phyloP scores from a whole-genome alignment of 2,797 vertebrate species.

The Syngnathus rostellatus region DNA sequence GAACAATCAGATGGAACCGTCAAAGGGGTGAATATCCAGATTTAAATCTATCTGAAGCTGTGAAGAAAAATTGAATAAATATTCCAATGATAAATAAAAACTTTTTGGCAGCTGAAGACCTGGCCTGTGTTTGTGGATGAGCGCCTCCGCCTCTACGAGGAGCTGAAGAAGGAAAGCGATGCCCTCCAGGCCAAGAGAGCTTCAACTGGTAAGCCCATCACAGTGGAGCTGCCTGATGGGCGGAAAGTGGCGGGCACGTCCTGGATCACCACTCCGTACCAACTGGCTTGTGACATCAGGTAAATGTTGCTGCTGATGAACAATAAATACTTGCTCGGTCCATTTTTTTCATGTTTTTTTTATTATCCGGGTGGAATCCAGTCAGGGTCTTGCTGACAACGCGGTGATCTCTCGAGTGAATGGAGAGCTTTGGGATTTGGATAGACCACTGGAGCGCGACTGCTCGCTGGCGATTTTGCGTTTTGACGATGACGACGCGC shows the following conservation, averaged over 20 bases:
- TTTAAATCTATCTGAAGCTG: too few relatives aligned
- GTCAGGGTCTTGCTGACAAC: conserved; percentile 78
- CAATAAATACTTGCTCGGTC: background rate
- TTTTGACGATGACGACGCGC: conserved; percentile 85
- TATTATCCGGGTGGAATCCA: conserved; percentile 31
- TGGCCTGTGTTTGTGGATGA: conserved; percentile 71
- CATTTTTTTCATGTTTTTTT: too few relatives aligned
- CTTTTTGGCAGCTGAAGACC: conserved; percentile 41
- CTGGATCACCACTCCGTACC: conserved; percentile 83
- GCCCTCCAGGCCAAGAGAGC: conserved; percentile 65
- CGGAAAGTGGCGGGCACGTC: conserved; percentile 62
- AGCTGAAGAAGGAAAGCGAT: conserved; percentile 78
- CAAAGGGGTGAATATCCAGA: conserved; percentile 49
- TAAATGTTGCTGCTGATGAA: conserved; percentile 28
- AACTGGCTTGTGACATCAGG: conserved; percentile 81
- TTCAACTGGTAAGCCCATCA: conserved; percentile 61
- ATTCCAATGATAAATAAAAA: background rate
- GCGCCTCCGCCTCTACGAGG: conserved; percentile 77
- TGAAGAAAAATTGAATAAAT: too few relatives aligned
- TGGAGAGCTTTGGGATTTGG: conserved; percentile 85
- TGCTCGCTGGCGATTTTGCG: conserved; percentile 79
- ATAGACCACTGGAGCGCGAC: conserved; percentile 79
- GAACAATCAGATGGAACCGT: conserved; percentile 21
- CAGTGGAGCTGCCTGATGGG: conserved; percentile 71
- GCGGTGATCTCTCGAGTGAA: conserved; percentile 81